Evolutionary conservation across 2,888 invertebrate genomes (phyloP), one percentile per base, ranked within the genome.

Genomic region (Stegana nigrithorax): DNA sequence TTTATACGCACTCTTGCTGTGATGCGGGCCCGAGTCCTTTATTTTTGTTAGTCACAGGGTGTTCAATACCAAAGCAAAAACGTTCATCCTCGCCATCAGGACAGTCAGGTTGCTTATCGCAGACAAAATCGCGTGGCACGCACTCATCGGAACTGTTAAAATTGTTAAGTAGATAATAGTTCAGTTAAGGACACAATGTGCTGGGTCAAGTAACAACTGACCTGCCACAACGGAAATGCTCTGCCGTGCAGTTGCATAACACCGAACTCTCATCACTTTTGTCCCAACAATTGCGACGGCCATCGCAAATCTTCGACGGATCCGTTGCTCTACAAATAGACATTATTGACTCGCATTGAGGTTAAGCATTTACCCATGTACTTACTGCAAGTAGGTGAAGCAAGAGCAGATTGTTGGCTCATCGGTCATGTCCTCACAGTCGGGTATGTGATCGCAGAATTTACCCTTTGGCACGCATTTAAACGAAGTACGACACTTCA

Each of bases 21-120:
- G n/a, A n/a, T n/a, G n/a, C n/a, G n/a, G n/a, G n/a, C n/a, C n/a
- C n/a, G n/a, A n/a, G n/a, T n/a, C n/a, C n/a, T n/a, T n/a, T n/a
- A 19, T 5, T 44, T 45, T 21, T 19, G 29, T 6, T 10, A 51
- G 19, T 3, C 14, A 27, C 12, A 5, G 82, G 77, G 14, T 84
- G 73, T 67, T 86, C 85, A 36, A 90, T 77, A 10, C 85, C 89
- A 57, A 88, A 87, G 77, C 94, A 94, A 4, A 85, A 83, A 6
- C 80, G 80, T 80, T 94, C 94, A 74, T 95, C 94, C 69, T 92
- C 91, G 5, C 90, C 91, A 63, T 89, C 87, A 0, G 90, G 90
- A 81, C 94, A 95, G 76, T 95, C 94, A 0, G 81, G 73, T 6
- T 89, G 83, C n/a, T 90, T 91, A 78, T 94, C 94, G 78, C 94